Percentiles rank a stretch among this genome's conserved stretches.
These are phyloP conservation scores for Drosophila anomalata DNA, from an alignment of 2,888 invertebrate genomes.

Conservation along the genomic window DNA sequence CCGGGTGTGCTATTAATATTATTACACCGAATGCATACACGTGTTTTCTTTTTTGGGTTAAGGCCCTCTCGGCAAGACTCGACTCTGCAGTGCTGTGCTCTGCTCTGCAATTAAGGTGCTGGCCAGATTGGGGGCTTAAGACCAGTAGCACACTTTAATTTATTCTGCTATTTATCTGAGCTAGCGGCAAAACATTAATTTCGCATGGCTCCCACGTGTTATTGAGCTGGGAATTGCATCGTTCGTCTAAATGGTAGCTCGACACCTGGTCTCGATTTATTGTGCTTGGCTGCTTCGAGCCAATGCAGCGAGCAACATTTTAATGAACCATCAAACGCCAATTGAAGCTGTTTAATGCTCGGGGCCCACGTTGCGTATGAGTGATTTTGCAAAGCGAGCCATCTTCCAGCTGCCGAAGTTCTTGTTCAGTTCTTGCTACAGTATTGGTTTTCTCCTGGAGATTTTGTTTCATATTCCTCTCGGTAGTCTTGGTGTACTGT, in stretches of 20 bases:
- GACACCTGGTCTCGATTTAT: slow-evolving; percentile 58
- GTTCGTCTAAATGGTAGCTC: slow-evolving; percentile 43
- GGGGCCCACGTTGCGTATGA: slow-evolving; percentile 71
- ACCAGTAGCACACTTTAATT: slow-evolving; percentile 46
- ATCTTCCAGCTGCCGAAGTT: slow-evolving; percentile 32
- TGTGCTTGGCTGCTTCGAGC: slow-evolving; percentile 26
- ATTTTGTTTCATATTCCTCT: neutral
- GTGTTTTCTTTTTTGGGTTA: slow-evolving; percentile 25
- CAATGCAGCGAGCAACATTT: slow-evolving; percentile 54
- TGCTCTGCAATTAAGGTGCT: slow-evolving; percentile 45
- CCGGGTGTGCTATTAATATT: slow-evolving; percentile 31
- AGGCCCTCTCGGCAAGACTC: slow-evolving; percentile 24
- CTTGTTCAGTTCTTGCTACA: neutral
- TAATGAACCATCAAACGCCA: slow-evolving; percentile 71
- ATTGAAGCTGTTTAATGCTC: slow-evolving; percentile 52
- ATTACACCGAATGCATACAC: slow-evolving; percentile 21
- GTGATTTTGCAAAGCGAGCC: slow-evolving; percentile 52
- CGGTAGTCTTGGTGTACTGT: neutral
- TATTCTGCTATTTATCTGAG: slow-evolving; percentile 55
- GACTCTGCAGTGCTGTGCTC: neutral
- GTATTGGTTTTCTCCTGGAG: neutral
- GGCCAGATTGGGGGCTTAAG: slow-evolving; percentile 25
- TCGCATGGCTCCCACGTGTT: slow-evolving; percentile 8
- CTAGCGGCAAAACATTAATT: slow-evolving; percentile 41
- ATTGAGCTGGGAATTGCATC: slow-evolving; percentile 26